phyloP scores from a whole-genome alignment of 1,140 invertebrate species.

The Solenopsis fugax region DNA sequence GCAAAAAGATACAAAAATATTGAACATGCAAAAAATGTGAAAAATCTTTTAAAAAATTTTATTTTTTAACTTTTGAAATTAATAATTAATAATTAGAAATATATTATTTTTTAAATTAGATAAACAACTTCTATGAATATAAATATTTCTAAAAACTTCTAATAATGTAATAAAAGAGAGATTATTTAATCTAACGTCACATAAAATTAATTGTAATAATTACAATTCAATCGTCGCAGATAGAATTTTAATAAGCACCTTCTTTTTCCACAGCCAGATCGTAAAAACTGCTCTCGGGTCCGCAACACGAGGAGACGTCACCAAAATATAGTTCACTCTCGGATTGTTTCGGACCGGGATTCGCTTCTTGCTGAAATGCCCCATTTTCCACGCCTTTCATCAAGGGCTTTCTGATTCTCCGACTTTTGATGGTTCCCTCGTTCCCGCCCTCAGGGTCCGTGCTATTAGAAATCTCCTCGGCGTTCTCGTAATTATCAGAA shows the following conservation, averaged over 20 bases:
- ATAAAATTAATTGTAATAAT: slow-evolving; percentile 2
- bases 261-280: slow-evolving; percentile 85
- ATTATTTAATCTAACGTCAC: neutral
- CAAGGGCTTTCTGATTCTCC: slow-evolving; percentile 80
- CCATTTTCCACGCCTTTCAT: slow-evolving; percentile 89
- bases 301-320: slow-evolving; percentile 94
- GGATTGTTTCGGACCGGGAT: slow-evolving; percentile 83
- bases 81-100: neutral
- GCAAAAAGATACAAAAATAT: neutral
- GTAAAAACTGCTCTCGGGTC: slow-evolving; percentile 84
- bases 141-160: neutral
- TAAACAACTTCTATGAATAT: neutral
- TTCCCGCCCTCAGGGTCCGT: slow-evolving; percentile 82
- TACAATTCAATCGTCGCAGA: neutral
- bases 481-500: slow-evolving; percentile 85
- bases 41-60: neutral
- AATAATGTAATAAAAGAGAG: neutral
- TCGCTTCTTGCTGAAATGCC: slow-evolving; percentile 87
- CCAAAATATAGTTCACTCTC: slow-evolving; percentile 94
- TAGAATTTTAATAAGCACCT: slow-evolving; percentile 70
- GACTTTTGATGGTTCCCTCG: slow-evolving; percentile 80
- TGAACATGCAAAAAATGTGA: neutral
- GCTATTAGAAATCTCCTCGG: slow-evolving; percentile 83
- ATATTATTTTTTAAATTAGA: neutral
- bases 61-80: neutral